Conservation (phyloP, 2,888 invertebrate species). For the Augiades crinisus region DNA sequence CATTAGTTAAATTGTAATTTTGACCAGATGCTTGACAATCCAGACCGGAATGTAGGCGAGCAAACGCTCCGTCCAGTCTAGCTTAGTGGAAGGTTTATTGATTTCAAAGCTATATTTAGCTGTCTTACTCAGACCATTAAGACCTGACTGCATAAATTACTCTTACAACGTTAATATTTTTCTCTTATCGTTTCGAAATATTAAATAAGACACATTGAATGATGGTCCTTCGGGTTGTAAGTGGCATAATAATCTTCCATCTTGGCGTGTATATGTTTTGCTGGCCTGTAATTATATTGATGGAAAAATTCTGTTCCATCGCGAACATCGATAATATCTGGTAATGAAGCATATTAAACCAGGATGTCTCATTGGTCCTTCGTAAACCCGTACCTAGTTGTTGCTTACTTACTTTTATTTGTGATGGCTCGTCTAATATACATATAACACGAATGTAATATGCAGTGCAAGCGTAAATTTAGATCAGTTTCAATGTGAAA, state of each 20-base stretch:
- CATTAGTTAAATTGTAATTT: background rate
- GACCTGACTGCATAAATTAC: background rate
- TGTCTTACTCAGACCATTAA: background rate
- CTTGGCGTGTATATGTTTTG: background rate
- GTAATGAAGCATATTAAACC: too few relatives aligned
- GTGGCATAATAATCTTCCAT: slow-evolving; percentile 1
- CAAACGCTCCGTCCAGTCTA: background rate
- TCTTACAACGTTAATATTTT: background rate
- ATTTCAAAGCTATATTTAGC: background rate
- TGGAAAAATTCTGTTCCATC: background rate
- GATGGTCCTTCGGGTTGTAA: background rate
- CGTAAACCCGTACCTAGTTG: too few relatives aligned
- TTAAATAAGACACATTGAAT: background rate
- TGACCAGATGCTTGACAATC: background rate
- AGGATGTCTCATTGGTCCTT: too few relatives aligned
- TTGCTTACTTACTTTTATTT: too few relatives aligned
- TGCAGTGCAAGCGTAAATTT: too few relatives aligned
- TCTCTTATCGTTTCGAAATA: background rate
- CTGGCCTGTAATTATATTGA: background rate
- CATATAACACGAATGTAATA: too few relatives aligned
- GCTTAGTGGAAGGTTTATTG: background rate
- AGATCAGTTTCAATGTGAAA: too few relatives aligned
- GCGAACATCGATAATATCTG: background rate
- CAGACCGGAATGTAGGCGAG: background rate
- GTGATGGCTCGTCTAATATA: too few relatives aligned